These are phyloP conservation scores for Sanderia malayensis DNA, from an alignment of 30 jellyfish, hydroid and myxozoan genomes.

Conservation along the genomic window DNA sequence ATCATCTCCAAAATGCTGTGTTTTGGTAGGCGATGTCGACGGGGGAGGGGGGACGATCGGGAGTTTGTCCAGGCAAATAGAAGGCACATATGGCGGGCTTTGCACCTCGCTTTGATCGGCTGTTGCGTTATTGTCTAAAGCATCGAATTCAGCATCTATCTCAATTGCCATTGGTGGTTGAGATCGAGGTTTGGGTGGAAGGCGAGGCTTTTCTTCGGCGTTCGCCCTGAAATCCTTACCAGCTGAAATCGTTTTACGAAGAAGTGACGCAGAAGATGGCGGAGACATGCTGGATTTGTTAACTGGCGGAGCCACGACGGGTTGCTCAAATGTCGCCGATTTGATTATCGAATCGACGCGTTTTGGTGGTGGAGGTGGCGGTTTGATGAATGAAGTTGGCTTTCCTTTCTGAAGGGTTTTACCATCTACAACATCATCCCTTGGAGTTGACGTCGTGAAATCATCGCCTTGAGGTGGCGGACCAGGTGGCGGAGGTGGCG, in stretches of 20 bases:
- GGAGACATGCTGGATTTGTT: background rate
- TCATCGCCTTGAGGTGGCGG: background rate
- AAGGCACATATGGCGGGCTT: conserved; percentile 15
- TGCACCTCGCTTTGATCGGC: background rate
- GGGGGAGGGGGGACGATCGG: conserved; percentile 70
- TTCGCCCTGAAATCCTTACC: no score
- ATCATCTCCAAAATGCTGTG: background rate
- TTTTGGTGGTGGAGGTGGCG: conserved; percentile 64
- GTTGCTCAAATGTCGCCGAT: conserved; percentile 18
- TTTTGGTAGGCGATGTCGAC: conserved; percentile 33
- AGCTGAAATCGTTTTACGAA: background rate
- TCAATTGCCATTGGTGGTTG: background rate
- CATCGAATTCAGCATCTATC: conserved; percentile 21
- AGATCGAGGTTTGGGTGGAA: background rate
- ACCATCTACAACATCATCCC: background rate
- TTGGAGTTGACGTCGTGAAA: background rate
- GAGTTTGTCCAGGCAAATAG: conserved; percentile 33
- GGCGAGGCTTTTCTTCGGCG: background rate
- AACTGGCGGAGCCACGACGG: background rate
- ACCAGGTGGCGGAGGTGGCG: conserved; percentile 40
- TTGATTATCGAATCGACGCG: conserved; percentile 38
- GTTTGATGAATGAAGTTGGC: background rate
- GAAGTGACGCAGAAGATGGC: background rate
- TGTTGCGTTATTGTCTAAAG: no score
- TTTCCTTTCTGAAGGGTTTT: background rate